These are phyloP conservation scores for Desmodus rotundus DNA, from an alignment of 2,113 vertebrate species.

Conservation along the genomic window DNA sequence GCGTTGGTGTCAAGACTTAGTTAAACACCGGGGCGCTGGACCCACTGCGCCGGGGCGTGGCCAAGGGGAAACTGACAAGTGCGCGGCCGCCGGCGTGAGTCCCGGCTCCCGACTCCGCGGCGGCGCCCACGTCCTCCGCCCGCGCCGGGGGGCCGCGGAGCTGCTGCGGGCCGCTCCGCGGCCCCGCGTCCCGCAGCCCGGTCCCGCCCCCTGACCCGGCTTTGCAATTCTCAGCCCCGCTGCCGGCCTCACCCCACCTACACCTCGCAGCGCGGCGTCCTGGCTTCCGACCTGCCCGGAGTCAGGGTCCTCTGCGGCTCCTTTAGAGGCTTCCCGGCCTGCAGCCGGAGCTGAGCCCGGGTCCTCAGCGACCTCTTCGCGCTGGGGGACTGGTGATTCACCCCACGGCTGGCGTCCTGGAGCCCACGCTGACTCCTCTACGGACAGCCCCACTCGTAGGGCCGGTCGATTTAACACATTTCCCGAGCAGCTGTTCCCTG, in stretches of 20 bases:
- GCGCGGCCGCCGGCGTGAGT: background rate
- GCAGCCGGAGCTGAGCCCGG: background rate
- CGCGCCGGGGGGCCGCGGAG: background rate
- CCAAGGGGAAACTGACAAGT: constrained; percentile 81
- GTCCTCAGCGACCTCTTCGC: background rate
- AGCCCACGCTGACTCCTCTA: background rate
- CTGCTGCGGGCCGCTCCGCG: background rate
- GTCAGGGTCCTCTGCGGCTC: background rate
- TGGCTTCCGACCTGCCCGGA: background rate
- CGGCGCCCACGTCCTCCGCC: background rate
- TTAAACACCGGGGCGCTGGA: constrained; percentile 86
- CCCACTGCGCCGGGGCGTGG: constrained; percentile 87
- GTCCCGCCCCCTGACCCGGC: background rate
- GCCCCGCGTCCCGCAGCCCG: background rate
- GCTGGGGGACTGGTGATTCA: background rate
- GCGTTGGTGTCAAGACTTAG: constrained; percentile 89
- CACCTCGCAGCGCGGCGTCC: background rate
- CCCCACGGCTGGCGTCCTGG: background rate
- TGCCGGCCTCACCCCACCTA: background rate
- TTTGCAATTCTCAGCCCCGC: background rate
- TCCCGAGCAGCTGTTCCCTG: constrained; percentile 54
- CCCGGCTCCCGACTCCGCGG: background rate
- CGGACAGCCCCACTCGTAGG: background rate
- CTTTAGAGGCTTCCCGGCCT: background rate
- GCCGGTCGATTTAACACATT: constrained; percentile 27